phyloP scores from a whole-genome alignment of 2,797 vertebrate genomes.

The Hydrophis major region DNA sequence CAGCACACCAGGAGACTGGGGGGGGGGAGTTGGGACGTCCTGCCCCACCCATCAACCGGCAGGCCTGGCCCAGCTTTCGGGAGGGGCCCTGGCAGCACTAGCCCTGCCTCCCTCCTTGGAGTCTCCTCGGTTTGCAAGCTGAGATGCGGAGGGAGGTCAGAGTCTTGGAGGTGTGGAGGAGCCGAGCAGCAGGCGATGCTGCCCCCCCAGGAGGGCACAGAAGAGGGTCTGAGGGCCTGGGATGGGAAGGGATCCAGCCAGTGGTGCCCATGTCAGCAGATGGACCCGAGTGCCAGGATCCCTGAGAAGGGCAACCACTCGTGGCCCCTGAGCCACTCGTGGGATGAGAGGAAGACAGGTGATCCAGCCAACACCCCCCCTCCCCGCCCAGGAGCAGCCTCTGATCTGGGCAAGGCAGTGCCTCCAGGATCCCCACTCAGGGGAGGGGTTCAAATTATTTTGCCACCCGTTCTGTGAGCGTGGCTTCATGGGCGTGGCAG shows the following conservation, averaged over 20 bases:
- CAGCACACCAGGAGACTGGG: not conserved
- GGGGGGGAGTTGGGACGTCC: not conserved
- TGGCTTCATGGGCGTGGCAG: too few species aligned
- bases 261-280: not conserved
- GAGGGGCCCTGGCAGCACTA: not conserved
- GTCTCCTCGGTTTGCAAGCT: too few species aligned
- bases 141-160: not conserved
- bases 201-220: not conserved
- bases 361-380: not conserved
- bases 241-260: not conserved
- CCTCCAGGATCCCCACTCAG: not conserved
- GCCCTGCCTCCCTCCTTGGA: not conserved
- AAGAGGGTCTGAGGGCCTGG: too few species aligned
- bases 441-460: too few species aligned
- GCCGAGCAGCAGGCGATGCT: not conserved
- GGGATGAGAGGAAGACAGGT: not conserved
- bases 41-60: not conserved
- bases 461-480: too few species aligned
- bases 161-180: not conserved
- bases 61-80: not conserved
- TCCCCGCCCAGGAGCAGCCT: not conserved
- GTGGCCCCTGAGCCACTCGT: not conserved
- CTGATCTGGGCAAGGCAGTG: not conserved
- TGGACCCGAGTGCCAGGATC: not conserved
- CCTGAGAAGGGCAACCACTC: not conserved